Conservation (phyloP, 64 coral and sea anemone genomes). For the Stichodactyla mertensii region DNA sequence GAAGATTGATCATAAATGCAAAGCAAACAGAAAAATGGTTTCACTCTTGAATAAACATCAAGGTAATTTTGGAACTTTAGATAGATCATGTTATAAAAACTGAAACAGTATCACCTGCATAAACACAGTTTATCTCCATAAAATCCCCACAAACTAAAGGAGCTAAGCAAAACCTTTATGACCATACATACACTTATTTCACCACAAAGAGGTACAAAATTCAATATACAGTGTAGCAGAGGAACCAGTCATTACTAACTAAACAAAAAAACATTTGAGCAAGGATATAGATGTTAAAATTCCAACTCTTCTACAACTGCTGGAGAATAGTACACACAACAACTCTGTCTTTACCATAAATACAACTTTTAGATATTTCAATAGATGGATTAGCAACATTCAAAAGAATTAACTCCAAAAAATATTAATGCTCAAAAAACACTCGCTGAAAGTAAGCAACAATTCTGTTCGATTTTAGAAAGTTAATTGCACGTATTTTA, state of each 20-base stretch:
- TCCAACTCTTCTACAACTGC: background rate
- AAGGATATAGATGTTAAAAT: background rate
- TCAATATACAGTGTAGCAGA: background rate
- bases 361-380: background rate
- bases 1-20: background rate
- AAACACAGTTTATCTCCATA: too few species aligned
- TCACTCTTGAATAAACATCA: background rate
- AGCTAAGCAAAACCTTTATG: too few species aligned
- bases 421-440: background rate
- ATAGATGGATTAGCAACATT: background rate
- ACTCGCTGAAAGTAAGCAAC: background rate
- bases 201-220: background rate
- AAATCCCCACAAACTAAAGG: too few species aligned
- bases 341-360: background rate
- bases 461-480: too few species aligned
- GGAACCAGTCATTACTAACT: background rate
- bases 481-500: background rate
- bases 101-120: background rate
- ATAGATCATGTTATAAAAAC: background rate
- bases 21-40: slow-evolving; percentile 6
- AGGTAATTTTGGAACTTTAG: background rate
- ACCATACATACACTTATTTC: too few species aligned
- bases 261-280: slow-evolving; percentile 2
- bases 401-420: background rate
- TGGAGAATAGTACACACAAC: background rate